phyloP scores from a whole-genome alignment of 2,888 invertebrate genomes.

The Epinotia nisella region DNA sequence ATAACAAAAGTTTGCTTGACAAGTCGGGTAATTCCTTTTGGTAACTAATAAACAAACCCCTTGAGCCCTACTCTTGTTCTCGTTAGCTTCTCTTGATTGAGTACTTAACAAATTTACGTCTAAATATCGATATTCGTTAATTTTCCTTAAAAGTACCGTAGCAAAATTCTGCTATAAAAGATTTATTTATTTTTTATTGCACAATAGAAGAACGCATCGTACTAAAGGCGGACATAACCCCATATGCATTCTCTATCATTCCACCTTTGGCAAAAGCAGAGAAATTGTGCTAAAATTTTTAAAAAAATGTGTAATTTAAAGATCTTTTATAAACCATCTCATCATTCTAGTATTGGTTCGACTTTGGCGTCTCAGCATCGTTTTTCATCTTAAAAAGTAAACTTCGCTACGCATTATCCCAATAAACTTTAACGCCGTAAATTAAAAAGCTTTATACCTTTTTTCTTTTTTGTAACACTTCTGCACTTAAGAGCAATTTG shows the following conservation, averaged over 20 bases:
- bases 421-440: slow-evolving; percentile 12
- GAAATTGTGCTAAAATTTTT: too few species aligned
- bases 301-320: too few species aligned
- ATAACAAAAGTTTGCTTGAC: slow-evolving; percentile 15
- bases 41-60: slow-evolving; percentile 28
- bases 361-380: background rate
- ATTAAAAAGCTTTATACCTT: slow-evolving; percentile 7
- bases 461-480: slow-evolving; percentile 8
- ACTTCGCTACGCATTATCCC: slow-evolving; percentile 2
- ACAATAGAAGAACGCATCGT: background rate
- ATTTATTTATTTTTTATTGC: too few species aligned
- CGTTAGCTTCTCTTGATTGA: slow-evolving; percentile 28
- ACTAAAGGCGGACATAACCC: too few species aligned
- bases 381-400: background rate
- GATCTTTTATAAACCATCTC: background rate
- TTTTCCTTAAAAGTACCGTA: background rate
- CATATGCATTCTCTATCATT: too few species aligned
- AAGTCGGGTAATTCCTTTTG: slow-evolving; percentile 17
- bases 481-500: slow-evolving; percentile 23
- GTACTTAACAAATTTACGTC: slow-evolving; percentile 30
- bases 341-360: background rate
- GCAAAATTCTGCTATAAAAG: too few species aligned
- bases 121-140: slow-evolving; percentile 17
- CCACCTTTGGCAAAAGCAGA: too few species aligned
- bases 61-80: slow-evolving; percentile 21